Base-by-base conservation (phyloP, 2,797 vertebrate genomes). In the Phrynocephalus guinanensis region DNA sequence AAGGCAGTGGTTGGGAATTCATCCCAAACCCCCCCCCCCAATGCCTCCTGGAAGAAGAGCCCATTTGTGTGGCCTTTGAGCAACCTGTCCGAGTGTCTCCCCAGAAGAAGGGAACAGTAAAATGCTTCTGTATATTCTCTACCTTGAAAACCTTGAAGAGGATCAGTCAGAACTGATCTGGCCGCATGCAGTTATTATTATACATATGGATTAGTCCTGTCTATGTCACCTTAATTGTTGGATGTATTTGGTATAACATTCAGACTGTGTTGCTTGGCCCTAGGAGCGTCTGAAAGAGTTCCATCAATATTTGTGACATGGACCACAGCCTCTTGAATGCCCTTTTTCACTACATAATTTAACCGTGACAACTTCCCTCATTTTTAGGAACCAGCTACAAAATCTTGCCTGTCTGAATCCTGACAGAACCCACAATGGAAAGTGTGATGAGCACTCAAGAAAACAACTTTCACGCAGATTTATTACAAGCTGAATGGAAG, bases 301-400 rank as follows among this genome's bases (percentile, higher is more conserved):
- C n/a, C 8, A 26, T 87, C 22, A 28, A 22, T 78, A 83, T 87
- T 83, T 77, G 3, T 77, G 77, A 13, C 70, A 56, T 70, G 60
- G 38, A 56, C 63, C 10, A 26, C 52, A 33, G 20, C 6, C 63
- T 72, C 60, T 85, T 72, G 68, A 28, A 26, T 73, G 52, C 30
- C 3, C 18, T 52, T 78, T 78, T 82, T 63, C 66, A 18, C 52
- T 77, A 67, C 9, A 33, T 48, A 26, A 73, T 66, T 83, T 79
- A 79, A 33, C 52, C 83, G 79, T 48, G 79, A 72, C 71, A 77
- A 20, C 26, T 6, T 8, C 18, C 15, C 87, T 52, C 68, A 26
- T 15, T 76, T 75, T 3, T 15, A 60, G 38, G 38, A 68, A 6
- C 26, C 6, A 63, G 9, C 63, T 38, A 33, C 16, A 24, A 75